Percentiles rank a stretch among this genome's conserved stretches.
These are phyloP conservation scores for Phalacrocorax aristotelis DNA, from an alignment of 2,113 vertebrate genomes.

Conservation along the genomic window DNA sequence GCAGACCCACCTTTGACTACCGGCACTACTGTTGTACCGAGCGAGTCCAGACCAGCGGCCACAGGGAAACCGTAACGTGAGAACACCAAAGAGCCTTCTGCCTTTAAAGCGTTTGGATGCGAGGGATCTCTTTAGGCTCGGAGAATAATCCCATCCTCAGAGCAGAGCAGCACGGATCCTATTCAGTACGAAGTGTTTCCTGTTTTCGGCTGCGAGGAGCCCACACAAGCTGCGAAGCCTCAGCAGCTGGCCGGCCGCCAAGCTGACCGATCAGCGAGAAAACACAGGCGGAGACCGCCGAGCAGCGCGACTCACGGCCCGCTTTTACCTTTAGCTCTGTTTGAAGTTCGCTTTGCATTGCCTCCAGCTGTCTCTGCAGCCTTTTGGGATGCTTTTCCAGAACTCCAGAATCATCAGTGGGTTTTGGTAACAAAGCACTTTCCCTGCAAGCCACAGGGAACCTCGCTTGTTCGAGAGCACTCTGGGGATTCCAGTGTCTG, in stretches of 20 bases:
- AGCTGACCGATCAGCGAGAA: neutral
- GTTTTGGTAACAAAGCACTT: neutral
- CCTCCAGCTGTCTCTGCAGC: neutral
- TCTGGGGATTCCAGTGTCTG: neutral
- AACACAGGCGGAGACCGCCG: neutral
- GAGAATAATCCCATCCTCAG: neutral
- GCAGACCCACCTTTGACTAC: neutral
- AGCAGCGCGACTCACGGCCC: neutral
- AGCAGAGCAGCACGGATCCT: neutral
- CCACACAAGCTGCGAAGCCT: neutral
- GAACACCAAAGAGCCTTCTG: neutral
- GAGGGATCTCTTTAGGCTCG: neutral
- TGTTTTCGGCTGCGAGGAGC: neutral
- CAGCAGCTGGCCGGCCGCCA: neutral
- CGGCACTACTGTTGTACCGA: rapidly evolving
- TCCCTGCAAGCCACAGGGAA: neutral
- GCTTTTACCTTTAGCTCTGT: neutral
- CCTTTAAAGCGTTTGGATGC: neutral
- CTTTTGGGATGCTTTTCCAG: neutral
- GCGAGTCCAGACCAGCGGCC: neutral
- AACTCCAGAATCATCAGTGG: neutral
- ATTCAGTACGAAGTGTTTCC: neutral
- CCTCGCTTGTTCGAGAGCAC: neutral
- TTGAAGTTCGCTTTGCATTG: neutral
- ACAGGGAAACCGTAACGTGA: rapidly evolving